Percentiles rank a stretch among this genome's conserved stretches.
Evolutionary conservation across 2,797 vertebrate genomes (phyloP).

Genomic region (Clarias platycephalus): DNA sequence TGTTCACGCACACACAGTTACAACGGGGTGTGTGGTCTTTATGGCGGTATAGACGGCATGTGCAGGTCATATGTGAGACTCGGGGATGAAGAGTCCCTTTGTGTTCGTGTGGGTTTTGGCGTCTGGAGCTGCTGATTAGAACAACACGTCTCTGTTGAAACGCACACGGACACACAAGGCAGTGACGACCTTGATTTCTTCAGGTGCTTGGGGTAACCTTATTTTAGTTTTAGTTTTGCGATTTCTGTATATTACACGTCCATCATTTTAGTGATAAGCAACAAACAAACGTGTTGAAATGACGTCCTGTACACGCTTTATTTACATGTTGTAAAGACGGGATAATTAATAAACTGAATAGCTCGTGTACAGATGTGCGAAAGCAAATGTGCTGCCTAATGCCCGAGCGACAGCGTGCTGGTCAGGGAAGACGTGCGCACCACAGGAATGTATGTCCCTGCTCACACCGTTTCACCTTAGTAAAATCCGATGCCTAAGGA

Average conservation of each 20-base stretch:
- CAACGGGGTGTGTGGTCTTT: conserved; percentile 47
- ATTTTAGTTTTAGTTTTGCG: background rate
- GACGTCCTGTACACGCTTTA: background rate
- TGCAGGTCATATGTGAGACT: conserved; percentile 65
- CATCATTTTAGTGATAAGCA: background rate
- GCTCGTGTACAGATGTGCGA: too few species aligned
- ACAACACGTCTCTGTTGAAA: conserved; percentile 48
- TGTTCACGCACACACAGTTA: background rate
- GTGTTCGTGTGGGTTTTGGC: conserved; percentile 60
- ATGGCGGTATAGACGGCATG: conserved; percentile 60
- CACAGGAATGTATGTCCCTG: conserved; percentile 18
- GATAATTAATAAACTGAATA: too few species aligned
- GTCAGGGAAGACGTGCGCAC: conserved; percentile 7
- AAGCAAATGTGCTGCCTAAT: background rate
- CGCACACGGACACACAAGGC: background rate
- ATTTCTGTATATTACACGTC: background rate
- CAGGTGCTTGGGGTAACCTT: background rate
- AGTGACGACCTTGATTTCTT: background rate
- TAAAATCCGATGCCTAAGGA: conserved; percentile 32
- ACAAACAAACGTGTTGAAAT: background rate
- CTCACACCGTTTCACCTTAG: background rate
- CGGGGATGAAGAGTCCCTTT: conserved; percentile 64
- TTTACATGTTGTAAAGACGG: too few species aligned
- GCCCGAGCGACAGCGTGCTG: background rate
- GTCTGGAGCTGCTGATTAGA: conserved; percentile 59